Base-by-base conservation (phyloP, 1,140 invertebrate genomes). In the Pristionchus pacificus region DNA sequence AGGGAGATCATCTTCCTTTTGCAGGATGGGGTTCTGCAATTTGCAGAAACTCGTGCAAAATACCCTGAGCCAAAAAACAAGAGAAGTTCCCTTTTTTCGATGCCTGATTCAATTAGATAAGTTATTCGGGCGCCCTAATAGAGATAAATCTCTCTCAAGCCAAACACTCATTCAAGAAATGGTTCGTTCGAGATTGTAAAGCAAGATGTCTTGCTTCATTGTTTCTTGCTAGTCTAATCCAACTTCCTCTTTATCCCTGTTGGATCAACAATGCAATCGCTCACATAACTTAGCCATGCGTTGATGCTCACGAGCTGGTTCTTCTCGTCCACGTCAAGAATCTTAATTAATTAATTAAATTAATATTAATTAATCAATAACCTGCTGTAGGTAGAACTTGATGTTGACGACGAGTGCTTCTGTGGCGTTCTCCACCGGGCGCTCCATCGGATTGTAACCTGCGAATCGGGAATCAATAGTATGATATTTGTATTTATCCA, bases 351-450 rank as follows among this genome's bases (percentile, higher is more conserved):
- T n/a, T n/a, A n/a, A n/a, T n/a, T n/a, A n/a, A n/a, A n/a, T n/a
- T n/a, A n/a, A n/a, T n/a, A n/a, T n/a, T n/a, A n/a, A n/a, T n/a
- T n/a, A n/a, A n/a, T n/a, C n/a, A n/a, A n/a, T n/a, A n/a, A n/a
- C n/a, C 89, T 98, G 95, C 90, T 96, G 95, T 84, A 98, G 90
- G 83, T 93, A 96, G 86, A 98, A 90, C 85, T 94, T 93, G 88
- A 98, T 97, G 87, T 90, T 92, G 86, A 98, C 91, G 87, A 91
- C 89, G 81, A 98, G 89, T 80, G 94, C 91, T 83, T 95, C 91
- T 80, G 92, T 92, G 88, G 97, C 93, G 88, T 97, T 96, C 84
- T 90, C 89, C 83, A 97, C 93, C 72, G 95, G 95, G 84, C 95
- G 88, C 88, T 97, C 93, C 86, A 96, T 89, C 79, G 91, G 90